These are phyloP conservation scores for Lysandra bellargus DNA, from an alignment of 2,888 invertebrate species.

Conservation along the genomic window DNA sequence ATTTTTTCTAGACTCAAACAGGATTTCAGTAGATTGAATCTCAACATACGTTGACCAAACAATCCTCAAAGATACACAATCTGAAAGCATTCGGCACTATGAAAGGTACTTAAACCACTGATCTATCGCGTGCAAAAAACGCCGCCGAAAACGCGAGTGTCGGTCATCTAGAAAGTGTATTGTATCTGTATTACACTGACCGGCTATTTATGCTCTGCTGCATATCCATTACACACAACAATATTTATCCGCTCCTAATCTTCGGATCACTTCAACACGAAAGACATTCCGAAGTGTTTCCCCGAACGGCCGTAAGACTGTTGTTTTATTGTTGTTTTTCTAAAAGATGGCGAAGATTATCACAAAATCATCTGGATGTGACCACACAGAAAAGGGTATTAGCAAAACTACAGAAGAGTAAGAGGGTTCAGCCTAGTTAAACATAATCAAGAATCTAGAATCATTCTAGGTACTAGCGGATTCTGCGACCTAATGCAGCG, in stretches of 20 bases:
- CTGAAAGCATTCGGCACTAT: slow-evolving; percentile 7
- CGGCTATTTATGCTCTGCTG: slow-evolving; percentile 70
- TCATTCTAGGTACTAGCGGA: background rate
- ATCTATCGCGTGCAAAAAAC: slow-evolving; percentile 9
- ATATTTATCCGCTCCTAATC: slow-evolving; percentile 57
- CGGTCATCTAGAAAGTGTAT: slow-evolving; percentile 10
- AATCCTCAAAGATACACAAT: background rate
- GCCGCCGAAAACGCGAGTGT: slow-evolving; percentile 14
- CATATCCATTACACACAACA: slow-evolving; percentile 71
- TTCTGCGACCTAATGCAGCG: background rate
- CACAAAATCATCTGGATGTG: background rate
- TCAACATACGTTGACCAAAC: background rate
- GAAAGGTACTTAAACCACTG: slow-evolving; percentile 8
- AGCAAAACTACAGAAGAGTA: background rate
- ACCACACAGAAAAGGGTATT: slow-evolving; percentile 12
- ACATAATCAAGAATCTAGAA: background rate
- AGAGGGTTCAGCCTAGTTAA: background rate
- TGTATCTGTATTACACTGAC: slow-evolving; percentile 1
- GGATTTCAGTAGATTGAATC: background rate
- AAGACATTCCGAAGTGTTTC: slow-evolving; percentile 40
- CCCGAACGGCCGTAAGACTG: background rate
- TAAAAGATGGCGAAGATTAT: slow-evolving; percentile 5
- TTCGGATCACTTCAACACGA: slow-evolving; percentile 43
- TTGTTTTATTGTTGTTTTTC: slow-evolving; percentile 23
- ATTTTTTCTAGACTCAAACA: background rate